Conservation (phyloP, 2,797 vertebrate species). For the Liasis olivaceus region DNA sequence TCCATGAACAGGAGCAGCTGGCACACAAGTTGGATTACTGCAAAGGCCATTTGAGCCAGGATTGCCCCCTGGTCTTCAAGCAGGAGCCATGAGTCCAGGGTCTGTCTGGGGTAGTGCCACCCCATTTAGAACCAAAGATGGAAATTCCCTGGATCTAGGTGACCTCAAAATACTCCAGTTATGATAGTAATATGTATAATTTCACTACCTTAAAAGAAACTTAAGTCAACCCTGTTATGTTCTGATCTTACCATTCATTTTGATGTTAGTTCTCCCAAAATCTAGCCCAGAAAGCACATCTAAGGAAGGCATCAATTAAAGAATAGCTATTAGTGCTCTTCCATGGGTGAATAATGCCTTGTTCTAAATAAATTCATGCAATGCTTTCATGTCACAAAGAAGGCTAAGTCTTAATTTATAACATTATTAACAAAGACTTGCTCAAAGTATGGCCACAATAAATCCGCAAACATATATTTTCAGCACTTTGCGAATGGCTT, state of each 20-base stretch:
- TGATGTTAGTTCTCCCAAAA: neutral
- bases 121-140: neutral
- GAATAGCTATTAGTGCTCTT: neutral
- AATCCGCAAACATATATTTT: neutral
- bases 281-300: neutral
- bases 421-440: neutral
- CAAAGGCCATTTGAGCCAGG: neutral
- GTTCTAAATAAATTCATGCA: neutral
- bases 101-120: neutral
- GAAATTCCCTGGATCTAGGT: neutral
- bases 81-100: neutral
- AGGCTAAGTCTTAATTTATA: neutral
- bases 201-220: neutral
- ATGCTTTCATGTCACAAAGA: neutral
- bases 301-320: neutral
- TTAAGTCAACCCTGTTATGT: neutral
- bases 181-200: neutral
- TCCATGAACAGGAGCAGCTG: neutral
- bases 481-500: neutral
- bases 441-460: neutral
- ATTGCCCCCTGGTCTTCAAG: neutral
- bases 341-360: neutral
- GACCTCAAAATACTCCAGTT: neutral
- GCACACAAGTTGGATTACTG: neutral
- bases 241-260: neutral